Percentiles rank a stretch among this genome's conserved stretches.
Evolutionary conservation across 2,797 vertebrate genomes (phyloP).

Genomic region (Mionectes olivaceus): DNA sequence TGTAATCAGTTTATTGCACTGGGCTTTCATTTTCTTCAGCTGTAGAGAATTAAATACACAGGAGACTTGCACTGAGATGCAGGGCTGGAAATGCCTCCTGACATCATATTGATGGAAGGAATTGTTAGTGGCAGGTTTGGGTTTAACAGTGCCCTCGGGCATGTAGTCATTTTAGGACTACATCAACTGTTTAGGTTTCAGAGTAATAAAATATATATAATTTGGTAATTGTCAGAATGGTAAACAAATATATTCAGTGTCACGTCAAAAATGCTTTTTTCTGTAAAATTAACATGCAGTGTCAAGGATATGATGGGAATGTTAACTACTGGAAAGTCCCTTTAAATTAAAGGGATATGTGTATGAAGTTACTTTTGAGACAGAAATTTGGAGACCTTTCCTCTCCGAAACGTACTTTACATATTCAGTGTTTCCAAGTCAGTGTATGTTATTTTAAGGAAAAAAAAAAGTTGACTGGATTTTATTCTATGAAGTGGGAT

Average conservation of each 20-base stretch:
- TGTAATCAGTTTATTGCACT: constrained; percentile 66
- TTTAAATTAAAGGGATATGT: not conserved
- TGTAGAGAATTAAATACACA: constrained; percentile 61
- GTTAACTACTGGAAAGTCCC: not conserved
- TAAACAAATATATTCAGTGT: not conserved
- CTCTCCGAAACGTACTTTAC: not conserved
- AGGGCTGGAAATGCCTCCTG: constrained; percentile 74
- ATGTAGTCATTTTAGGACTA: constrained; percentile 45
- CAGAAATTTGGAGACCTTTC: not conserved
- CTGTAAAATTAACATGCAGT: not conserved
- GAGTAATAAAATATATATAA: constrained; percentile 32
- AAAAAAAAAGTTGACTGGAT: not conserved
- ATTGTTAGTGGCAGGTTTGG: constrained; percentile 67
- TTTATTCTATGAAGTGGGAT: not conserved
- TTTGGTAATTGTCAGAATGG: not conserved
- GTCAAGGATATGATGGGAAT: not conserved
- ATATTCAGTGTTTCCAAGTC: not conserved
- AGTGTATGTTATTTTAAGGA: not conserved
- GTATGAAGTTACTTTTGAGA: constrained; percentile 12
- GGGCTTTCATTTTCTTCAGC: constrained; percentile 61
- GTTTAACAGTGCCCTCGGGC: constrained; percentile 61
- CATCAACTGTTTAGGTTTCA: constrained; percentile 35
- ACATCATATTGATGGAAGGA: constrained; percentile 79
- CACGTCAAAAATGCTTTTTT: not conserved
- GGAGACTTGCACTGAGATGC: constrained; percentile 73